phyloP scores from a whole-genome alignment of 1,140 invertebrate genomes.

The Scylla paramamosain region DNA sequence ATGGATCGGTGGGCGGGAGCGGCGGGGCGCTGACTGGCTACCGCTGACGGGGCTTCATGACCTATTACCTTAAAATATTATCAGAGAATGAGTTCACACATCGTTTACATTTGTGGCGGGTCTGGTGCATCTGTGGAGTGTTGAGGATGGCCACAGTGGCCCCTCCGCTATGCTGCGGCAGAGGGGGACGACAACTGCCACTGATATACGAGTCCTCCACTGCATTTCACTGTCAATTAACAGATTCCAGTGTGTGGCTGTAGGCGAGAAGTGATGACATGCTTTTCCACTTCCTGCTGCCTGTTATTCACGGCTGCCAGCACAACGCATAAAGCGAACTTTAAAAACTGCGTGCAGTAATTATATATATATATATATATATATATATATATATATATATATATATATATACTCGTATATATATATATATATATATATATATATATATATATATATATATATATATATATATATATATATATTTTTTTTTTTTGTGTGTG shows the following conservation, averaged over 20 bases:
- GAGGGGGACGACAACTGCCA: not conserved
- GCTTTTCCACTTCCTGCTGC: not conserved
- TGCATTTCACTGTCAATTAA: constrained; percentile 23
- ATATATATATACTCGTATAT: not conserved
- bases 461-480: constrained; percentile 20
- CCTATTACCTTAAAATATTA: not conserved
- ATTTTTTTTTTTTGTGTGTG: too few relatives aligned
- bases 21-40: not conserved
- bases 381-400: constrained; percentile 26
- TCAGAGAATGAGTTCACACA: not conserved
- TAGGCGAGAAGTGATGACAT: not conserved
- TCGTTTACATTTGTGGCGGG: not conserved
- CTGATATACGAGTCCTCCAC: constrained; percentile 1
- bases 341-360: not conserved
- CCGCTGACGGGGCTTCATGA: not conserved
- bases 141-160: not conserved
- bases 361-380: constrained; percentile 23
- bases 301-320: not conserved
- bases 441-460: not conserved
- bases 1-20: not conserved
- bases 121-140: not conserved
- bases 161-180: not conserved
- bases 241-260: not conserved
- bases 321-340: not conserved
- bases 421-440: constrained; percentile 26